Conservation (phyloP, 2,888 invertebrate genomes). For the Calliphora vomitoria region DNA sequence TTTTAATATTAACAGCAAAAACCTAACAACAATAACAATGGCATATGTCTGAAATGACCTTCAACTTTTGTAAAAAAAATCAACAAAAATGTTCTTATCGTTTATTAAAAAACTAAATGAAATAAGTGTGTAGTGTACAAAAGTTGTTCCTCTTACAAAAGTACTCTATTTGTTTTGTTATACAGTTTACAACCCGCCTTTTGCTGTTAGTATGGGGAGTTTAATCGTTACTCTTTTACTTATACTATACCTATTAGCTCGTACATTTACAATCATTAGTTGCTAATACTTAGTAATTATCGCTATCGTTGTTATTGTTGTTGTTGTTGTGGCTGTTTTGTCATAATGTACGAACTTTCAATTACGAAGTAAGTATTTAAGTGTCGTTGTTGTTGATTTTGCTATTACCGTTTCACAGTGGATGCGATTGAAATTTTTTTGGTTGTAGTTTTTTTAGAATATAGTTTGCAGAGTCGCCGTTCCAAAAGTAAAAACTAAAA, state of each 20-base stretch:
- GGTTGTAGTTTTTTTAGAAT: no score
- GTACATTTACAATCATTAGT: slow-evolving; percentile 18
- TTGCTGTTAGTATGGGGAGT: background rate
- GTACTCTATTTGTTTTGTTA: background rate
- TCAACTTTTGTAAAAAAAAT: slow-evolving; percentile 56
- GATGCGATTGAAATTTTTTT: background rate
- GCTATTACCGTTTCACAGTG: slow-evolving; percentile 15
- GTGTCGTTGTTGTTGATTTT: background rate
- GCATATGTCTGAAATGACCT: slow-evolving; percentile 49
- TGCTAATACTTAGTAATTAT: slow-evolving; percentile 24
- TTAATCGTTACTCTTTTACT: background rate
- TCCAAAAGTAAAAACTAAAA: no score
- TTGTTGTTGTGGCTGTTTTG: background rate
- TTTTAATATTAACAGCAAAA: slow-evolving; percentile 23
- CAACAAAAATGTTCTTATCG: slow-evolving; percentile 57
- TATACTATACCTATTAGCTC: background rate
- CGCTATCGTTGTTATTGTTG: background rate
- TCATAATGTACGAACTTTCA: slow-evolving; percentile 18
- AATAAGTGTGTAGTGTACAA: background rate
- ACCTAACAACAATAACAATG: slow-evolving; percentile 6
- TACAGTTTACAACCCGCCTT: background rate
- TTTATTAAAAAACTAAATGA: slow-evolving; percentile 27
- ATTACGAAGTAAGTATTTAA: slow-evolving; percentile 32
- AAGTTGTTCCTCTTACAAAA: background rate
- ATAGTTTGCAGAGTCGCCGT: no score